Percentiles rank a stretch among this genome's conserved stretches.
These are phyloP conservation scores for Dermatemys mawii DNA, from an alignment of 2,113 vertebrate genomes.

Conservation along the genomic window DNA sequence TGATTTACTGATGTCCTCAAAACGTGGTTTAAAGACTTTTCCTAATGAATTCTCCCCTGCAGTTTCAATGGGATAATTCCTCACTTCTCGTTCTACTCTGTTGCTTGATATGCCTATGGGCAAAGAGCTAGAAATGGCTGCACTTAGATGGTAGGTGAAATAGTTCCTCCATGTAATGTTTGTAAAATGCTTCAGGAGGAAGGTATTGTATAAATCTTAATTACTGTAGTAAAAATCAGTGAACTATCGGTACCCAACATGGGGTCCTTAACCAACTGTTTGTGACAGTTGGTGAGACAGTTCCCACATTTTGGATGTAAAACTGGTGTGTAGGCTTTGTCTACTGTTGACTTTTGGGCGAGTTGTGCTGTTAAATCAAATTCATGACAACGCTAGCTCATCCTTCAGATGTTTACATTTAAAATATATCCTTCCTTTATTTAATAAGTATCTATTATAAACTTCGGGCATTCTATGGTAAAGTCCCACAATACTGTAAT, in stretches of 20 bases:
- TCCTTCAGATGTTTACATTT: not conserved
- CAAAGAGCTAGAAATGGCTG: not conserved
- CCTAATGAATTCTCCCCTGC: not conserved
- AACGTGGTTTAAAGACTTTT: not conserved
- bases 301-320: rapidly evolving
- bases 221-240: rapidly evolving
- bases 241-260: rapidly evolving
- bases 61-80: not conserved
- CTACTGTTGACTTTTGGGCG: not conserved
- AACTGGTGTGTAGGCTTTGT: rapidly evolving
- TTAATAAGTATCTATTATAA: not conserved
- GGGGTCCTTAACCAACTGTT: not conserved
- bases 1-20: not conserved
- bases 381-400: not conserved
- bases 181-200: rapidly evolving
- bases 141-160: rapidly evolving
- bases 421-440: not conserved
- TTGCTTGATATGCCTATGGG: rapidly evolving
- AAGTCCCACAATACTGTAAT: not conserved
- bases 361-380: not conserved
- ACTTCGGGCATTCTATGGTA: rapidly evolving
- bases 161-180: not conserved
- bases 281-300: rapidly evolving
- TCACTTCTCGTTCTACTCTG: not conserved
- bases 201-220: not conserved